Evolutionary conservation across 1,140 invertebrate genomes (phyloP), one percentile per base, ranked within the genome.

Genomic region (Cataglyphis hispanica): DNA sequence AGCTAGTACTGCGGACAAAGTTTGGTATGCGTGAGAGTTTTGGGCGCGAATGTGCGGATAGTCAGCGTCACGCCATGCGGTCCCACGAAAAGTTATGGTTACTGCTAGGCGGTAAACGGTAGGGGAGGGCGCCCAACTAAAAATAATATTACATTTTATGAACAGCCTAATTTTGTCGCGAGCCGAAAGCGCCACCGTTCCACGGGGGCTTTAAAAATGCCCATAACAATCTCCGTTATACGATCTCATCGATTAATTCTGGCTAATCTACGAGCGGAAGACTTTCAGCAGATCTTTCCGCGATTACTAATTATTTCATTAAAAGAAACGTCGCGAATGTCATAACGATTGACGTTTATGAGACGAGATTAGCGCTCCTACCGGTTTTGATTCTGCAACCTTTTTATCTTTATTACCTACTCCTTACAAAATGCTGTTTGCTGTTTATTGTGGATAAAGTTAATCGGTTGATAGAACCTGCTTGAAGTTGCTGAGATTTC

Each of bases 61-160:
- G 93, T 89, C 91, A 84, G 89, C 93, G 92, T 94, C 93, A 93
- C 93, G 94, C 92, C 91, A 94, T 89, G 86, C 91, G 91, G 88
- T 89, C 84, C 90, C 89, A 75, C 86, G 87, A 92, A 93, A 94
- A 94, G 87, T 94, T 94, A 95, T 94, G 94, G 93, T 93, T 93
- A 94, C 92, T 91, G 93, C 91, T 91, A 61, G 87, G 27, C 85
- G 90, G 88, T 90, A 91, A 88, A 77, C 27, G 75, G 11, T 19
- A 27, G 75, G 70, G 76, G n/a, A 56, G 90, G 87, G 81, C 86
- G 72, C 76, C 72, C 83, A 90, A 91, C 92, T 93, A 93, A 95
- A 94, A 94, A 95, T 95, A 94, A 94, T 93, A 94, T 93, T 91
- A 90, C 91, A 84, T 91, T 90, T 91, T 89, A 90, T 91, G 83